Percentiles rank a stretch among this genome's conserved stretches.
Evolutionary conservation across 2,797 vertebrate species (phyloP).

Genomic region (Merluccius polli): DNA sequence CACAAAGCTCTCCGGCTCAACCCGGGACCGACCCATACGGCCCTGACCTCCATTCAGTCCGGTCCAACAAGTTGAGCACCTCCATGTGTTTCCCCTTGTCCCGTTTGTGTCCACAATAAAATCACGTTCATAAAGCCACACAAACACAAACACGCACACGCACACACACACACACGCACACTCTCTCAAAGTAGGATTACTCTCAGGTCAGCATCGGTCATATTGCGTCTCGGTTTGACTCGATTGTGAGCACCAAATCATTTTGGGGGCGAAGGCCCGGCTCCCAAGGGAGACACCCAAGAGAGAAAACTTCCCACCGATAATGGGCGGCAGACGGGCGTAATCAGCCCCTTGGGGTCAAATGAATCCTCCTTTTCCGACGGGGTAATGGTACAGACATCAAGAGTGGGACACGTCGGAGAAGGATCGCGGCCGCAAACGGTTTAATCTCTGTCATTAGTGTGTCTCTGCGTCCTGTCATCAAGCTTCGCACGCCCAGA

Average conservation of each 20-base stretch:
- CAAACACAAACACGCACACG: constrained; percentile 57
- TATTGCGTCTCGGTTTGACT: constrained; percentile 18
- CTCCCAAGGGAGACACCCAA: constrained; percentile 19
- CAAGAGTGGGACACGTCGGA: constrained; percentile 43
- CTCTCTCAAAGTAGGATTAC: constrained; percentile 60
- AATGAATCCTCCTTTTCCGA: constrained; percentile 43
- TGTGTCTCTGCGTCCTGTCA: constrained; percentile 50
- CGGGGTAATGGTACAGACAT: constrained; percentile 49
- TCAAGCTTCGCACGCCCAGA: constrained; percentile 20
- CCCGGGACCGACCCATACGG: constrained; percentile 28
- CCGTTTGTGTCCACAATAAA: constrained; percentile 53
- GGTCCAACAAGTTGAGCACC: constrained; percentile 37
- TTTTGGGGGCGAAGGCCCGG: constrained; percentile 13
- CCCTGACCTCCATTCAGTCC: constrained; percentile 32
- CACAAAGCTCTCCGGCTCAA: constrained; percentile 22
- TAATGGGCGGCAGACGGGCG: constrained; percentile 40
- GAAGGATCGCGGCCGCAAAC: constrained; percentile 56
- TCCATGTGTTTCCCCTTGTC: constrained; percentile 71
- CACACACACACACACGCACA: constrained; percentile 58
- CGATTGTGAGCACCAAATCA: not conserved
- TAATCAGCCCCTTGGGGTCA: constrained; percentile 46
- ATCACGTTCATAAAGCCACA: constrained; percentile 67
- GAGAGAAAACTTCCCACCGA: constrained; percentile 32
- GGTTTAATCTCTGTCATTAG: constrained; percentile 57
- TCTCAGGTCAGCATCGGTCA: constrained; percentile 38